phyloP scores from a whole-genome alignment of 2,888 invertebrate genomes.

The Andrena haemorrhoa region DNA sequence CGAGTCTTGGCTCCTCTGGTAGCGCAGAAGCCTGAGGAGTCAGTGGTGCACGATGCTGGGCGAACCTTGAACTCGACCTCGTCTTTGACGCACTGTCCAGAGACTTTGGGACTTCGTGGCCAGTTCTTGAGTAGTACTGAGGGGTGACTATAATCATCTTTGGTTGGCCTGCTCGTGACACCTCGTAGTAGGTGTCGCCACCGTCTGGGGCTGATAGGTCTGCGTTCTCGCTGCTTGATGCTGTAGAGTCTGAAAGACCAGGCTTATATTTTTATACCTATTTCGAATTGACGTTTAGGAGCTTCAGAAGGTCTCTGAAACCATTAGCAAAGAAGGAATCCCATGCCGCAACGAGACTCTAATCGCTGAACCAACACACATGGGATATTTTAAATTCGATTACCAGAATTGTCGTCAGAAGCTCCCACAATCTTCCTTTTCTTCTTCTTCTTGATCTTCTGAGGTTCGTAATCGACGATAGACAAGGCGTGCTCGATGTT shows the following conservation, averaged over 20 bases:
- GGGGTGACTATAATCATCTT: conserved; percentile 2
- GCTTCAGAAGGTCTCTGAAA: too few species aligned
- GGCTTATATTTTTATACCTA: neutral
- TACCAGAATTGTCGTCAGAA: conserved; percentile 15
- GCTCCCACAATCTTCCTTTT: conserved; percentile 21
- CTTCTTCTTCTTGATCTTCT: conserved; percentile 65
- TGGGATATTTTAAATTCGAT: neutral
- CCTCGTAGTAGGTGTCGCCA: conserved; percentile 28
- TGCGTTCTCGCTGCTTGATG: neutral
- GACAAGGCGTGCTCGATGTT: conserved; percentile 72
- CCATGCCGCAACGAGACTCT: neutral
- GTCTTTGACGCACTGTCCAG: neutral
- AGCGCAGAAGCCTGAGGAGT: neutral
- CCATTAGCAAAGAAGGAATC: too few species aligned
- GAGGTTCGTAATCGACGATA: conserved; percentile 76
- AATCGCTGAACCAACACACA: too few species aligned
- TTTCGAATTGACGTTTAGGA: too few species aligned
- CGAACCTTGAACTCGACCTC: neutral
- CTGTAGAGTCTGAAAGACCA: conserved; percentile 1
- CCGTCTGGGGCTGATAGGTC: neutral
- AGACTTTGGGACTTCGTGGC: neutral
- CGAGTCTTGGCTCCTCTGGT: conserved; percentile 1
- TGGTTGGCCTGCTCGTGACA: neutral
- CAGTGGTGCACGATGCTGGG: neutral
- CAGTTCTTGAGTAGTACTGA: neutral